Evolutionary conservation across 2,113 vertebrate species (phyloP).

Genomic region (Colius striatus): DNA sequence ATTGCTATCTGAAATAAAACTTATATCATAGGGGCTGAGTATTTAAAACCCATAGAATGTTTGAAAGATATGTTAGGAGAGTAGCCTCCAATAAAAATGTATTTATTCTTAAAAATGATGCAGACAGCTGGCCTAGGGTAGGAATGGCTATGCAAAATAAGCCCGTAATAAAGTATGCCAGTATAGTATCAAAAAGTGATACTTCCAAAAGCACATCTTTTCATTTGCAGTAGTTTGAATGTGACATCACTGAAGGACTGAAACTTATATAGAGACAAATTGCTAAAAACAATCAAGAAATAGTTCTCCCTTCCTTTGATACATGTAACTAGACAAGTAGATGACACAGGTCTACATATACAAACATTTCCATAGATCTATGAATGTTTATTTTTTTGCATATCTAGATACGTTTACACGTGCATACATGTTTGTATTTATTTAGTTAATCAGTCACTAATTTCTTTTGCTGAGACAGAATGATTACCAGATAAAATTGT

Average conservation of each 20-base stretch:
- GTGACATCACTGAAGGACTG: not conserved
- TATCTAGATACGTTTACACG: not conserved
- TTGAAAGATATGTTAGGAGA: not conserved
- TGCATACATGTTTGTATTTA: not conserved
- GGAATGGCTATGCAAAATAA: accelerated
- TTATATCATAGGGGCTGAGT: accelerated
- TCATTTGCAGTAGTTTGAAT: not conserved
- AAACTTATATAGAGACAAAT: not conserved
- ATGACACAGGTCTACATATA: not conserved
- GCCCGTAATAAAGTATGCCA: accelerated
- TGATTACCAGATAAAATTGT: not conserved
- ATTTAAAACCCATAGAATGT: not conserved
- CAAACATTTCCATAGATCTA: not conserved
- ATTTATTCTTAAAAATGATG: not conserved
- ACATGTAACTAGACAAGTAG: not conserved
- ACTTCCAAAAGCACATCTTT: not conserved
- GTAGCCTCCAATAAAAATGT: not conserved
- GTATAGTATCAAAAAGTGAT: not conserved
- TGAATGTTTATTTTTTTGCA: not conserved
- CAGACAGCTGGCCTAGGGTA: not conserved
- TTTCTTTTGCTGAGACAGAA: not conserved
- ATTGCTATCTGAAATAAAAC: not conserved
- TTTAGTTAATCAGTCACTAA: not conserved
- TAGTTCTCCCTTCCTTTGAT: not conserved
- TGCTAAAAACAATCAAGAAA: not conserved